A percentile compares a stretch with the other conserved stretches of the same genome.
Evolutionary conservation across 2,113 vertebrate genomes (phyloP).

Genomic region (Periophthalmus modestus): DNA sequence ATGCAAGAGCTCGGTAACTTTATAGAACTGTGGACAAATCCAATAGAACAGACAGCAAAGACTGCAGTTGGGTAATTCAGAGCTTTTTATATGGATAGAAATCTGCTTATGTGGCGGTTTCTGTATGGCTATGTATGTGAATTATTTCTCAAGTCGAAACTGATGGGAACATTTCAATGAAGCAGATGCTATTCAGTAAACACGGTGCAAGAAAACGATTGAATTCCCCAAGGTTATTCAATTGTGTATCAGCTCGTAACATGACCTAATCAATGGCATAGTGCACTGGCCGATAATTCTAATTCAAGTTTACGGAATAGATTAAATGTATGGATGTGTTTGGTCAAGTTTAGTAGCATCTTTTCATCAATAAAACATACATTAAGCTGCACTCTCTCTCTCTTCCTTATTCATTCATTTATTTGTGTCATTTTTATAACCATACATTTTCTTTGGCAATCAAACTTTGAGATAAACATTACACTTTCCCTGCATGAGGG

Average conservation of each 20-base stretch:
- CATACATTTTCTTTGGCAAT: too few species aligned
- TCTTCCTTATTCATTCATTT: too few species aligned
- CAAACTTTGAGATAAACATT: too few species aligned
- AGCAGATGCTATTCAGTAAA: not conserved
- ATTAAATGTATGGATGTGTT: not conserved
- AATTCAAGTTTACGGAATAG: not conserved
- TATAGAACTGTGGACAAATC: slow-evolving; percentile 16
- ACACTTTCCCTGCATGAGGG: too few species aligned
- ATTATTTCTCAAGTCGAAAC: not conserved
- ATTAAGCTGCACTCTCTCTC: too few species aligned
- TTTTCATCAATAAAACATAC: not conserved
- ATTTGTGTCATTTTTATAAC: too few species aligned
- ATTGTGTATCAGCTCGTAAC: not conserved
- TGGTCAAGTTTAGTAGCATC: not conserved
- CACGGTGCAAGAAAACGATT: not conserved
- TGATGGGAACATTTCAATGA: not conserved
- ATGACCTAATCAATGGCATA: not conserved
- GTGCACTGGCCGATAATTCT: not conserved
- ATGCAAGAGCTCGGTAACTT: slow-evolving; percentile 19
- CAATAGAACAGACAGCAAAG: not conserved
- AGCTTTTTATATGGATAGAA: not conserved
- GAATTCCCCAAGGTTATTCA: not conserved
- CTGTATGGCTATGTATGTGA: not conserved
- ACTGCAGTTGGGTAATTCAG: slow-evolving; percentile 6
- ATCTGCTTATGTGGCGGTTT: not conserved